Evolutionary conservation across 2,888 invertebrate genomes (phyloP), one percentile per base, ranked within the genome.

Genomic region (Spilosoma lubricipeda): DNA sequence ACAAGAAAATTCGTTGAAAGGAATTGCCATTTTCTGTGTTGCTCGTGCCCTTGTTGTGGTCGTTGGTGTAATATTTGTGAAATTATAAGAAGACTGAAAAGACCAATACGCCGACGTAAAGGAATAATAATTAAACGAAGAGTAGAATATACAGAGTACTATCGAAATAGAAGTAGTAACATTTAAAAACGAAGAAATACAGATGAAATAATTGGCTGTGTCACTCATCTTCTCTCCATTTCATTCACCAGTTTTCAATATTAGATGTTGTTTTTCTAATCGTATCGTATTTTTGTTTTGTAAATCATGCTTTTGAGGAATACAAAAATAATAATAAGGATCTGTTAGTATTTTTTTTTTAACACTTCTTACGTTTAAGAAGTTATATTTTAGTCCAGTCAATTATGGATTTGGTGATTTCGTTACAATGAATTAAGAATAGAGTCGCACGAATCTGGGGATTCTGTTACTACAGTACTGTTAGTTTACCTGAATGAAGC

Each of bases 21-120:
- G 33, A 69, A 56, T 15, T 80, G 78, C 67, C 67, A 72, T 30
- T 71, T 56, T 11, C 15, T 70, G 0, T 79, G 73, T 36, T 80
- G 80, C 18, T 66, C 52, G 5, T 81, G 77, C 39, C 76, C 77
- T 36, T 70, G 77, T 64, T 84, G 84, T 52, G 36, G 65, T 8
- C 15, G 69, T 20, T 66, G 77, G 18, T 83, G 82, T 70, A 78
- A 77, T 52, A 13, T 48, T 52, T 71, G 71, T 36, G 71, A 71
- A 36, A 20, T 36, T 36, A 8, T 45, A 1, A 65, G 48, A n/a
- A 45, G 36, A 15, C 11, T 65, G 2, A 48, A n/a, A 36, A 71
- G 36, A 65, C 9, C 7, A 3, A 27, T 27, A 11, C 9, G 70
- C 27, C 52, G 36, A 18, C 13, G 23, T 48, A 20, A 2, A 20